A percentile compares a stretch with the other conserved stretches of the same genome.
Evolutionary conservation across 2,113 vertebrate species (phyloP).

Genomic region (Indri indri): DNA sequence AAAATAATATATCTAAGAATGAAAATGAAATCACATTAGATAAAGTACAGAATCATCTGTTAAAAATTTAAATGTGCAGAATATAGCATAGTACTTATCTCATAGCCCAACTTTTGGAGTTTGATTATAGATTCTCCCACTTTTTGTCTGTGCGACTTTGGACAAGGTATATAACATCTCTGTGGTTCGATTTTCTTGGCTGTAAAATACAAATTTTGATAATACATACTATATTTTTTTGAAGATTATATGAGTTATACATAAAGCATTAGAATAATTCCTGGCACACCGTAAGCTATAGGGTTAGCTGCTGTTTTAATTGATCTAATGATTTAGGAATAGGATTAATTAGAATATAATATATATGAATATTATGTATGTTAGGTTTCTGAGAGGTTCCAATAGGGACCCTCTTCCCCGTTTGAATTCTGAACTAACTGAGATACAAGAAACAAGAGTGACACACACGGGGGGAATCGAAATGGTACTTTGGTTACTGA

Average conservation of each 20-base stretch:
- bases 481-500: not conserved
- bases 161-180: not conserved
- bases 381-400: not conserved
- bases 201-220: not conserved
- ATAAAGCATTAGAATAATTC: constrained; percentile 4
- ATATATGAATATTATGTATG: not conserved
- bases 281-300: not conserved
- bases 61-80: not conserved
- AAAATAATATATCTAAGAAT: not conserved
- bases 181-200: constrained; percentile 14
- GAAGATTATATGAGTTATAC: not conserved
- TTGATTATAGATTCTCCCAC: not conserved
- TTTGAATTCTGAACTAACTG: not conserved
- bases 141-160: not conserved
- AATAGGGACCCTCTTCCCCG: not conserved
- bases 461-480: not conserved
- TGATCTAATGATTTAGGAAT: not conserved
- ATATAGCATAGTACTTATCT: not conserved
- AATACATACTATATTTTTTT: not conserved
- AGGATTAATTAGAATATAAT: not conserved
- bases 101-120: not conserved
- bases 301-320: not conserved
- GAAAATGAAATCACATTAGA: not conserved
- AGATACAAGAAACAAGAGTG: not conserved
- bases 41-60: not conserved